These are phyloP conservation scores for Melitaea cinxia DNA, from an alignment of 1,140 invertebrate genomes.

Conservation along the genomic window DNA sequence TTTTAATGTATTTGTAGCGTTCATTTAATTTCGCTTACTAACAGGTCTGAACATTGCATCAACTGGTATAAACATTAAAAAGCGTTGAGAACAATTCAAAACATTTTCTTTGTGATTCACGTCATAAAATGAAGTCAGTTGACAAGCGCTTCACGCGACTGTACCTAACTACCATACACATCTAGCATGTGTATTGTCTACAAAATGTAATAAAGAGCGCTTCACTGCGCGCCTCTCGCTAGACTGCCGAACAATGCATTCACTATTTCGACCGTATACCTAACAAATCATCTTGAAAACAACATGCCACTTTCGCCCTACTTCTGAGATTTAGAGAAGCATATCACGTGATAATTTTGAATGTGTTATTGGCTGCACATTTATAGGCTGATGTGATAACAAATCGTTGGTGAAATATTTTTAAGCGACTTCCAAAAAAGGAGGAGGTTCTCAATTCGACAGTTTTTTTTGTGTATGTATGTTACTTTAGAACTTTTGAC, in stretches of 20 bases:
- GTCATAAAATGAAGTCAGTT: slow-evolving; percentile 17
- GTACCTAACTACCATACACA: slow-evolving; percentile 33
- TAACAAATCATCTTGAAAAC: slow-evolving; percentile 8
- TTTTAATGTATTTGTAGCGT: no score
- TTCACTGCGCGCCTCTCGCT: slow-evolving; percentile 52
- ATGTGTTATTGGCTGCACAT: neutral
- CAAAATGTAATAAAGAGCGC: slow-evolving; percentile 62
- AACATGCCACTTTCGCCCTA: neutral
- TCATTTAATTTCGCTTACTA: neutral
- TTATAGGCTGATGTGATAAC: slow-evolving; percentile 22
- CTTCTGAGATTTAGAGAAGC: neutral
- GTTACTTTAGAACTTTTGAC: neutral
- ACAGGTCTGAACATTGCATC: neutral
- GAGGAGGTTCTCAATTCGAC: slow-evolving; percentile 5
- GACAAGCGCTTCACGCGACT: slow-evolving; percentile 29
- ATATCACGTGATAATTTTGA: neutral
- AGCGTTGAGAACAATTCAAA: slow-evolving; percentile 33
- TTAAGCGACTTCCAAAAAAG: slow-evolving; percentile 6
- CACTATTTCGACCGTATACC: slow-evolving; percentile 42
- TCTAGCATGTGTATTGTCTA: slow-evolving; percentile 45
- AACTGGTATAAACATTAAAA: slow-evolving; percentile 19
- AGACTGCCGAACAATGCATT: slow-evolving; percentile 42
- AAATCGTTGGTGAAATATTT: slow-evolving; percentile 40
- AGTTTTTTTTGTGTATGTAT: neutral
- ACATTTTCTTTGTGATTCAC: slow-evolving; percentile 32